Evolutionary conservation across 2,888 invertebrate species (phyloP).

Genomic region (Eledona agricola): DNA sequence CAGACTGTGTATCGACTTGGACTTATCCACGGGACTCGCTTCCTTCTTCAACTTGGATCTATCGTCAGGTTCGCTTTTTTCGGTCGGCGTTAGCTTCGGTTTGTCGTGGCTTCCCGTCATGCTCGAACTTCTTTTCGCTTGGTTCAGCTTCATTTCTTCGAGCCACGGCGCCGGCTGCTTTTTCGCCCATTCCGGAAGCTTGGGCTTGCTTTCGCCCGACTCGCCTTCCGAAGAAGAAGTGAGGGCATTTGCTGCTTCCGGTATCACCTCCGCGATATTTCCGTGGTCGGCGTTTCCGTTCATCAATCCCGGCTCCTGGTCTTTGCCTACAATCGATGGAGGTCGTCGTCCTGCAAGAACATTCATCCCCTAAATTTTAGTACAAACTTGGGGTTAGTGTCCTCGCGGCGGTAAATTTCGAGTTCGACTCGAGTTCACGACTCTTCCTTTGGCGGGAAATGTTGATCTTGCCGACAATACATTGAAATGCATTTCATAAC

Average conservation of each 20-base stretch:
- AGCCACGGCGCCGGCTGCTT: slow-evolving; percentile 81
- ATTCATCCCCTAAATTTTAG: too few species aligned
- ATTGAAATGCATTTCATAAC: slow-evolving; percentile 21
- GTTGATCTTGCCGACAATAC: slow-evolving; percentile 9
- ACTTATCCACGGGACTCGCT: slow-evolving; percentile 43
- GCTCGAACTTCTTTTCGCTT: slow-evolving; percentile 71
- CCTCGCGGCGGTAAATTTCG: slow-evolving; percentile 11
- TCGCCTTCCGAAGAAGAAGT: slow-evolving; percentile 46
- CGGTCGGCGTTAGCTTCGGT: slow-evolving; percentile 49
- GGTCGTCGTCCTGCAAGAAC: slow-evolving; percentile 65
- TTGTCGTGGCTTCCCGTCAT: slow-evolving; percentile 56
- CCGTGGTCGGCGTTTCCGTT: slow-evolving; percentile 55
- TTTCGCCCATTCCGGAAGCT: slow-evolving; percentile 76
- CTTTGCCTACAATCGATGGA: slow-evolving; percentile 66
- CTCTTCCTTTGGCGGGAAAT: slow-evolving; percentile 11
- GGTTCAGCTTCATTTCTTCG: slow-evolving; percentile 81
- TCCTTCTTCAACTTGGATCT: too few species aligned
- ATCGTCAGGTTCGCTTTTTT: slow-evolving; percentile 48
- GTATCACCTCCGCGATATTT: slow-evolving; percentile 11
- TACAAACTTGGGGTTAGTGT: slow-evolving; percentile 18
- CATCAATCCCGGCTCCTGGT: slow-evolving; percentile 48
- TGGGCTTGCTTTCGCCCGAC: slow-evolving; percentile 67
- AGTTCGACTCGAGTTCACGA: slow-evolving; percentile 9
- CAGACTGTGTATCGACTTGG: slow-evolving; percentile 45
- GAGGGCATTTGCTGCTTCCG: slow-evolving; percentile 24